Base-by-base conservation (phyloP, 2,888 invertebrate genomes). In the Calameuta pallipes region DNA sequence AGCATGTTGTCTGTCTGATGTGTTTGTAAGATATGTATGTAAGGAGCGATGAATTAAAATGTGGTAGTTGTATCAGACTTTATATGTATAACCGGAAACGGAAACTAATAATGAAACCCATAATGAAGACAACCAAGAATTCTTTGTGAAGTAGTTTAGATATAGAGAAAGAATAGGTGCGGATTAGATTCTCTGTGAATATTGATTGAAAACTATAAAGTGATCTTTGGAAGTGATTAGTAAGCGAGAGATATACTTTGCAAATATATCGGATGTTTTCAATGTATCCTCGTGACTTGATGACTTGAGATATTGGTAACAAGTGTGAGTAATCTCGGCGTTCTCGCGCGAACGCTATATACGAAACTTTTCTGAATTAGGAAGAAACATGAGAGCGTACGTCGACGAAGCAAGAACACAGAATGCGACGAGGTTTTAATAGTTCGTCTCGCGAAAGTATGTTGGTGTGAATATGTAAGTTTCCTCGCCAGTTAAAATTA, bases 381-480 rank as follows among this genome's bases (percentile, higher is more conserved):
- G 23, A 56, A 56, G 56, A 56, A 56, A 56, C 56, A 56, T 56
- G 56, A 56, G 56, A 56, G 56, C 56, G 9, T 56, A 56, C 23
- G 23, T 23, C 9, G 56, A 56, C 56, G 56, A 56, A 56, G 56
- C 23, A 56, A 56, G 56, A 56, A 56, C 56, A 56, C 56, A 56
- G 23, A 56, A 56, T 56, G 23, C 56, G 56, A 9, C 56, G 23
- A 23, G 23, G 1, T 56, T 56, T 56, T 9, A 56, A 56, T 23
- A 9, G 23, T 56, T 56, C 56, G 56, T 56, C 23, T 34, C 33
- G 33, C 71, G 41, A 37, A 73, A 81, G n/a, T 78, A 69, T 78
- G 74, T 74, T 78, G 56, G 82, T 85, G 83, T 87, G 90, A 91
- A 91, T 90, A 91, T 90, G 91, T 91, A 91, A 87, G 91, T 91